Base-by-base conservation (phyloP, 1,140 invertebrate species). In the Trachelipus rathkii region DNA sequence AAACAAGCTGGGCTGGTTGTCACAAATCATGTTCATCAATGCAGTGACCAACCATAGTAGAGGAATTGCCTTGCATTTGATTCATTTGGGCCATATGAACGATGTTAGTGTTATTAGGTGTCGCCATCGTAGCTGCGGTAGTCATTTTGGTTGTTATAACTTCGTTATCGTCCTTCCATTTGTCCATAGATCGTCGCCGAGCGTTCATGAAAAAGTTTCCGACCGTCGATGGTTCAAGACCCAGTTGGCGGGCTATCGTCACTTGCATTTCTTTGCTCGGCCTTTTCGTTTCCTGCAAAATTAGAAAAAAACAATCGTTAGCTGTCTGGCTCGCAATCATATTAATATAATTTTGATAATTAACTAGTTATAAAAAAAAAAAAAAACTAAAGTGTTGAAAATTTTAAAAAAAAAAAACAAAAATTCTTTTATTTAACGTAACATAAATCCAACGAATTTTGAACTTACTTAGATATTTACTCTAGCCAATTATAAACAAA, bases 191-290 rank as follows among this genome's bases (percentile, higher is more conserved):
- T 73, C 97, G 89, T 81, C 97, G 89, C 72, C 97, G 88, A 43
- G 97, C 97, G 86, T 99, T 99, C 98, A 99, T 99, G 88, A 99
- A 99, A 89, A 99, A 99, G 86, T 99, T 99, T 44, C 97, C 97
- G 19, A 99, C 97, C 19, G 98, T 99, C 50, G 96, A 98, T 23
- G 97, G 95, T 85, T 99, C 97, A 75, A 99, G 89, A 78, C 96
- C 96, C 81, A 99, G 88, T 85, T 99, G 97, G 82, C 97, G 89
- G 44, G 96, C 95, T 87, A 99, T 99, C 80, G 97, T 99, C 82
- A 98, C 94, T 88, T 99, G 98, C 97, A 99, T 99, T 88, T 99
- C 98, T 87, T 99, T 99, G 80, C 95, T 98, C 79, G 98, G 98
- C 85, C 98, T 90, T 87, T 99, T 99, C 74, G 97, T 99, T 90